A percentile compares a stretch with the other conserved stretches of the same genome.
These are phyloP conservation scores for Cephus spinipes DNA, from an alignment of 2,888 invertebrate species.

Conservation along the genomic window DNA sequence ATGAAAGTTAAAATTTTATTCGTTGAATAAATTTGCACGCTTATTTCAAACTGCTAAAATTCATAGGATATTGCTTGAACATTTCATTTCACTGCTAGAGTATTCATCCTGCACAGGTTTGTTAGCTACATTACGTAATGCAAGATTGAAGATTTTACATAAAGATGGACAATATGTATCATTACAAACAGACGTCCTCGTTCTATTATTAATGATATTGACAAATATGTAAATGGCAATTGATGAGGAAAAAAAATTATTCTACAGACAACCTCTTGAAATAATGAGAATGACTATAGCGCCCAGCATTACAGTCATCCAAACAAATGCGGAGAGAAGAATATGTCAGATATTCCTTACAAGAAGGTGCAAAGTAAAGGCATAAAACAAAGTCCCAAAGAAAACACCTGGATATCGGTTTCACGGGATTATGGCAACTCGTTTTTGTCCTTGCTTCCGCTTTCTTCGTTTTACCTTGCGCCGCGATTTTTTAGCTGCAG, in stretches of 20 bases:
- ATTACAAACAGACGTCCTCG: background rate
- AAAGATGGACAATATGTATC: background rate
- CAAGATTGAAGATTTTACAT: background rate
- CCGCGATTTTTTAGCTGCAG: constrained; percentile 3
- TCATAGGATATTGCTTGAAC: too few species aligned
- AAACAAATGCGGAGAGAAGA: background rate
- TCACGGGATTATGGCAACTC: background rate
- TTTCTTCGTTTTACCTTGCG: constrained; percentile 16
- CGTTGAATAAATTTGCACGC: too few species aligned
- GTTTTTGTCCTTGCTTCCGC: constrained; percentile 21
- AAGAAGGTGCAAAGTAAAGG: background rate
- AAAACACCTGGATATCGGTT: background rate
- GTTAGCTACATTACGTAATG: background rate
- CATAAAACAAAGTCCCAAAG: background rate
- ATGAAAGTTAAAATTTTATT: too few species aligned
- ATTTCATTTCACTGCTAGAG: too few species aligned
- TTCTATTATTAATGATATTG: background rate
- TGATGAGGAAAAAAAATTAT: background rate
- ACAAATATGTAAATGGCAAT: background rate
- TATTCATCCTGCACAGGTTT: too few species aligned
- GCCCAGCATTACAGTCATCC: background rate
- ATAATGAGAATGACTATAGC: too few species aligned
- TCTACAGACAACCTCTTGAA: background rate
- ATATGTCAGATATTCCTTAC: background rate
- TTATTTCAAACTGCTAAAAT: too few species aligned